Base-by-base conservation (phyloP, 53 echinoderm and acorn worm genomes). In the Hippasteria phrygiana region DNA sequence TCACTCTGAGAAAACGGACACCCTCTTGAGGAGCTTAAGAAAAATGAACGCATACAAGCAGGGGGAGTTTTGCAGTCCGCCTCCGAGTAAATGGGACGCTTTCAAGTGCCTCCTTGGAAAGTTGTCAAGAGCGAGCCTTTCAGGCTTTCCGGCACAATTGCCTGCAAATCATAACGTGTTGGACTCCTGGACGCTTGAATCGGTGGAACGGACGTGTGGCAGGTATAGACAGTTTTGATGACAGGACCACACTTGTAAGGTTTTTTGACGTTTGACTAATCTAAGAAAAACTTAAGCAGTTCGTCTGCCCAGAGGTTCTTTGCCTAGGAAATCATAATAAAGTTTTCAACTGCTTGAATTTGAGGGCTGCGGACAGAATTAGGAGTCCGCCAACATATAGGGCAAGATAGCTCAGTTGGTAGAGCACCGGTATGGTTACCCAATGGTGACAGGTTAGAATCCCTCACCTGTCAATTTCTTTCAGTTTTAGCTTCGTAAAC, bases 51-150 rank as follows among this genome's bases (percentile, higher is more conserved):
- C 29, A 6, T 27, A 6, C 3, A 26, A 27, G 24, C 43, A 39
- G 81, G 65, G 65, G 46, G 81, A 4, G 50, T 20, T 53, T 1
- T 22, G n/a, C 36, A 24, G 28, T 37, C n/a, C 71, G 26, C 54
- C 71, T 26, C 36, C 56, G 27, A 79, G 79, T 51, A 75, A 69
- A 85, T 85, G 85, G 85, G 51, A 51, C 47, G 18, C 71, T n/a
- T 71, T 85, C 38, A 69, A 64, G 51, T n/a, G 70, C 14, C 22
- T 85, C 35, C 1, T 85, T 35, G 71, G 71, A 37, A 71, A 50
- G 50, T 63, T 82, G 18, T 45, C 82, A 18, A 82, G 46, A 45
- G 64, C 43, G 0, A 43, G 65, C 9, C 27, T 64, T 7, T 33
- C 20, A n/a, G 67, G 71, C 24, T 71, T 85, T 27, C 42, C 8